Percentiles rank a stretch among this genome's conserved stretches.
Conservation (phyloP, 2,888 invertebrate genomes). For the Erebia aethiops region DNA sequence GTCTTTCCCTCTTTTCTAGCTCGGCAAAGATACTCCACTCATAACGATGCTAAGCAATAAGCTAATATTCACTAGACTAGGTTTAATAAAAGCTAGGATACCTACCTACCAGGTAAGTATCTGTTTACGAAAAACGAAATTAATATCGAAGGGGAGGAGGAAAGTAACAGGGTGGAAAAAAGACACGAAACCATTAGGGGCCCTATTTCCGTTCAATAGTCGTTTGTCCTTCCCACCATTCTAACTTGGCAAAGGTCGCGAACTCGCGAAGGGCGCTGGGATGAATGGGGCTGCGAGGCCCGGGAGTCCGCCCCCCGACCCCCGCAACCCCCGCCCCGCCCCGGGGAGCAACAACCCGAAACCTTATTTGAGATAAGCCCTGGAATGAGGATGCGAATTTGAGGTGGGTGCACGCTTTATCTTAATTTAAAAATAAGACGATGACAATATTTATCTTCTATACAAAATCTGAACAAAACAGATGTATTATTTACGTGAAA, state of each 20-base stretch:
- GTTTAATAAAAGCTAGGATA: not conserved
- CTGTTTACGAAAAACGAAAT: constrained; percentile 22
- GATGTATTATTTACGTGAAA: too few species aligned
- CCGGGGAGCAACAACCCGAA: constrained; percentile 75
- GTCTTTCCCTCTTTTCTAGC: too few species aligned
- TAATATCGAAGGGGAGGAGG: constrained; percentile 11
- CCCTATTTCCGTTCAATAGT: constrained; percentile 53
- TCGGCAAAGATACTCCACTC: too few species aligned
- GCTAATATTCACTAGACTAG: too few species aligned
- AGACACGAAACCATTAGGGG: constrained; percentile 36
- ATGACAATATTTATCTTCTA: not conserved
- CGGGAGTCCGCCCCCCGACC: constrained; percentile 49
- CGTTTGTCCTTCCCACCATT: constrained; percentile 61
- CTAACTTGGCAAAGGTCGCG: constrained; percentile 64
- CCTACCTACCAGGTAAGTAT: too few species aligned
- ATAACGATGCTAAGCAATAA: too few species aligned
- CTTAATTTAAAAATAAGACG: constrained; percentile 54
- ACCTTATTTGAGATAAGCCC: constrained; percentile 72
- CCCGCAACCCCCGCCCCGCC: constrained; percentile 50
- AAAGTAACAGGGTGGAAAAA: constrained; percentile 32
- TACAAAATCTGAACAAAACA: not conserved
- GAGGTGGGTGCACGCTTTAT: constrained; percentile 48
- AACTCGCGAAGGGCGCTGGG: constrained; percentile 66
- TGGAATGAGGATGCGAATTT: constrained; percentile 56
- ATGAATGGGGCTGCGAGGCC: constrained; percentile 66